phyloP scores from a whole-genome alignment of 1,140 invertebrate species.

The Sesamia nonagrioides region DNA sequence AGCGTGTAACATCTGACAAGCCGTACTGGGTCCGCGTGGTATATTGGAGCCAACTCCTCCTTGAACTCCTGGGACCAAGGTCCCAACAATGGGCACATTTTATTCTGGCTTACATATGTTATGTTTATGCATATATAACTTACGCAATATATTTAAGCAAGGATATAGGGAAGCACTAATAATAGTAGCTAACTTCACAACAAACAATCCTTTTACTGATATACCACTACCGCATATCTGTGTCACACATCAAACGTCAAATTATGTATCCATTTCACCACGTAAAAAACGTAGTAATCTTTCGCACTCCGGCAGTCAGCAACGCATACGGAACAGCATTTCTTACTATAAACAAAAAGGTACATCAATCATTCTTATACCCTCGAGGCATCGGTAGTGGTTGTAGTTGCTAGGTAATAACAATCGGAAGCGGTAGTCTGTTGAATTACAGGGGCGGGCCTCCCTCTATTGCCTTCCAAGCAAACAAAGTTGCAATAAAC shows the following conservation, averaged over 20 bases:
- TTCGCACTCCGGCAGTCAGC: background rate
- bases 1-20: too few species aligned
- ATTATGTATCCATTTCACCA: constrained; percentile 25
- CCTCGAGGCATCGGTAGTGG: constrained; percentile 35
- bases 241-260: constrained; percentile 24
- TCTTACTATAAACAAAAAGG: constrained; percentile 39
- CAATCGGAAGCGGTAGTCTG: constrained; percentile 72
- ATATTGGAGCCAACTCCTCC: too few species aligned
- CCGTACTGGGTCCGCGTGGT: too few species aligned
- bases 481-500: constrained; percentile 84
- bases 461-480: constrained; percentile 70
- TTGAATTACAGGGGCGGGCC: constrained; percentile 66
- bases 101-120: too few species aligned
- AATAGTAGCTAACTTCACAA: background rate
- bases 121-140: too few species aligned
- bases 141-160: too few species aligned
- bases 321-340: constrained; percentile 13
- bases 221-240: background rate
- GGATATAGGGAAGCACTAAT: too few species aligned
- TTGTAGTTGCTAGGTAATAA: constrained; percentile 67
- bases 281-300: background rate
- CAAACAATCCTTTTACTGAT: background rate
- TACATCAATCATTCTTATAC: constrained; percentile 51
- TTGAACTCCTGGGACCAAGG: too few species aligned
- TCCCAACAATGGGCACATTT: too few species aligned